phyloP scores from a whole-genome alignment of 2,113 vertebrate species.

The Malaclemys terrapin region DNA sequence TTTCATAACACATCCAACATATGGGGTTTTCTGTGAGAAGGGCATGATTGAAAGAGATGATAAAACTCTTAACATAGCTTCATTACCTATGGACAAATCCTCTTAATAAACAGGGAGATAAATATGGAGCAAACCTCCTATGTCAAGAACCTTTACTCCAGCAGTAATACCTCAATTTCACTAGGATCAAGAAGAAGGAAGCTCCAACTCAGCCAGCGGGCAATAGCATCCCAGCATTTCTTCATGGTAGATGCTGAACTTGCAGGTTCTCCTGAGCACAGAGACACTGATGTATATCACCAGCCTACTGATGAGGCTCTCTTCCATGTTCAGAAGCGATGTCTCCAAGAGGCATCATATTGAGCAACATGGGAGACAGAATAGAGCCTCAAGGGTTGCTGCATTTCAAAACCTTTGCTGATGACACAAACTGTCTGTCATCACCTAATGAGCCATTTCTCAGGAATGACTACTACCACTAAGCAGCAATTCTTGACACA shows the following conservation, averaged over 20 bases:
- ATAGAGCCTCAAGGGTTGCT: constrained; percentile 61
- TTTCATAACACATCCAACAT: not conserved
- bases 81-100: constrained; percentile 24
- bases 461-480: constrained; percentile 23
- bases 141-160: constrained; percentile 55
- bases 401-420: constrained; percentile 68
- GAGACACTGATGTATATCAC: constrained; percentile 53
- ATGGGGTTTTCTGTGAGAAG: constrained; percentile 3
- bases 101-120: constrained; percentile 36
- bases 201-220: constrained; percentile 51
- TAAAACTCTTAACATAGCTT: constrained; percentile 15
- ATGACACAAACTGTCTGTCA: constrained; percentile 55
- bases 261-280: constrained; percentile 67
- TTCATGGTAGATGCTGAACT: constrained; percentile 65
- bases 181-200: constrained; percentile 46
- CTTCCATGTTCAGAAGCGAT: constrained; percentile 51
- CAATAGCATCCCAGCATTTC: constrained; percentile 58
- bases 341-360: constrained; percentile 51
- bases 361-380: constrained; percentile 61
- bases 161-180: constrained; percentile 47
- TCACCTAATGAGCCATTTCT: constrained; percentile 46
- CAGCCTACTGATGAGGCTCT: constrained; percentile 68
- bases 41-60: not conserved
- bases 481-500: constrained; percentile 43
- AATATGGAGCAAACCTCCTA: constrained; percentile 31